Base-by-base conservation (phyloP, 2,888 invertebrate genomes). In the Cheilosia vernalis region DNA sequence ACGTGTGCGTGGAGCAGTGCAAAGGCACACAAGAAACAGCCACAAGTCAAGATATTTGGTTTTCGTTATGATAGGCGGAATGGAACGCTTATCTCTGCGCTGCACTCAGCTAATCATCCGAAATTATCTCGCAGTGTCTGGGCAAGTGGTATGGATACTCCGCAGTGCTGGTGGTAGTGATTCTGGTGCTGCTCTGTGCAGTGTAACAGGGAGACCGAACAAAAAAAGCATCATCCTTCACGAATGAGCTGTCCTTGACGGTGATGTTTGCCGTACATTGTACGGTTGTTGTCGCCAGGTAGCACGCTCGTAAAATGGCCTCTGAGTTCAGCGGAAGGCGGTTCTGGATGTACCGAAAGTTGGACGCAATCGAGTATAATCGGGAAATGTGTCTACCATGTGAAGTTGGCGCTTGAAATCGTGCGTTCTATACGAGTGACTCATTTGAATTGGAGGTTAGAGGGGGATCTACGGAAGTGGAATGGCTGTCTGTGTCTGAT, bases 101-200 rank as follows among this genome's bases (percentile, higher is more conserved):
- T 89, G 89, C 88, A 88, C 89, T 89, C 88, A 89, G 87, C 89
- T 88, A 89, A 89, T 89, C 89, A 88, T 88, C 80, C 72, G 86
- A 88, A 89, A 88, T 88, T 88, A 89, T 89, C 89, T 74, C 72
- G 21, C 24, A 24, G 49, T 88, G 89, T 88, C 89, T 89, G 89
- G 89, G 89, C 88, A 88, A 87, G 87, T 87, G 88, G 82, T 88
- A 4, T 13, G 37, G 84, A 86, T 83, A 84, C 84, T 87, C 37
- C 37, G 30, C 30, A 87, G 33, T 77, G 67, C 42, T 85, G 83
- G 61, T 51, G 19, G 7, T 69, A 30, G 37, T 15, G 61, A 13
- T 37, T 61, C 37, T 66, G 13, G 51, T 63, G 37, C 6, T 70
- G 42, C 17, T 19, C 51, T 13, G 58, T n/a, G 19, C 47, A 60